phyloP scores from a whole-genome alignment of 2,797 vertebrate genomes.

The Parauchenoglanis punctatus region DNA sequence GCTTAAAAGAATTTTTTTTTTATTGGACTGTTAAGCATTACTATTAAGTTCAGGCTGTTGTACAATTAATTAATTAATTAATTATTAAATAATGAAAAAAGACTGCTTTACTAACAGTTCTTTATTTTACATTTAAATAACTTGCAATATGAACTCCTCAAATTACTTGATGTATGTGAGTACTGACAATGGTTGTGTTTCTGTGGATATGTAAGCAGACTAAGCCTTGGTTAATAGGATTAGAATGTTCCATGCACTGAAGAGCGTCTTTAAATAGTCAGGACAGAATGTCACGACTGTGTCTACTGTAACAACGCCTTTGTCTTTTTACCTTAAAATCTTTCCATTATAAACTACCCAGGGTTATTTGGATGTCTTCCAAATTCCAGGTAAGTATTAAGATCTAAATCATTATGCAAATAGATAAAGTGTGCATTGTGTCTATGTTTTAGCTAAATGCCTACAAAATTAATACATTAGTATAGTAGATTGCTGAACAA shows the following conservation, averaged over 20 bases:
- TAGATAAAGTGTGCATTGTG: neutral
- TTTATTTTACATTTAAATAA: neutral
- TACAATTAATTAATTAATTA: neutral
- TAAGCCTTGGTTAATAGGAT: constrained; percentile 68
- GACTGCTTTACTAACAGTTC: neutral
- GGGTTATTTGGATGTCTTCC: neutral
- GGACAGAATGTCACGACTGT: neutral
- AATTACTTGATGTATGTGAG: neutral
- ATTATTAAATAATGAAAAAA: neutral
- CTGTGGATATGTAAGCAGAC: constrained; percentile 58
- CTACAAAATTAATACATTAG: neutral
- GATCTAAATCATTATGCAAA: neutral
- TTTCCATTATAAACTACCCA: neutral
- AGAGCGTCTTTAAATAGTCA: constrained; percentile 62
- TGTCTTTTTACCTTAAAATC: constrained; percentile 10
- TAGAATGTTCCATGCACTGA: constrained; percentile 67
- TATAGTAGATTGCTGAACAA: neutral
- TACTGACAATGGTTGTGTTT: constrained; percentile 20
- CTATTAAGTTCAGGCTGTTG: neutral
- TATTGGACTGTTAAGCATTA: neutral
- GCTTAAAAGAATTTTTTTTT: neutral
- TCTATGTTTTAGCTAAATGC: neutral
- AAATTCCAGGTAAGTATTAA: constrained; percentile 7
- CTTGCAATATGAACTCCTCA: too few relatives aligned
- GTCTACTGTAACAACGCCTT: constrained; percentile 19